phyloP scores from a whole-genome alignment of 2,797 vertebrate genomes.

The Trachurus trachurus region DNA sequence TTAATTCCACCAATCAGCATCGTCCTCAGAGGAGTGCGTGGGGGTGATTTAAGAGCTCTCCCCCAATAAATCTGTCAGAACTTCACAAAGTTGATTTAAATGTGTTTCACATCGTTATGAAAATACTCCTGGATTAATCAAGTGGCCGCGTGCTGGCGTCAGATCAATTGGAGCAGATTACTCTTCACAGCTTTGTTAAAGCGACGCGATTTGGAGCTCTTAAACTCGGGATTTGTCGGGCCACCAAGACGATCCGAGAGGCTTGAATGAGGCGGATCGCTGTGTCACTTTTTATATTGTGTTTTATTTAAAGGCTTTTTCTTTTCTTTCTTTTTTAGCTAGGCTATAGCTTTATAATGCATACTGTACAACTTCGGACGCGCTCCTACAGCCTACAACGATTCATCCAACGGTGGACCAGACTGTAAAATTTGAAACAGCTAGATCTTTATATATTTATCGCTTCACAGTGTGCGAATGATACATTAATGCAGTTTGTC shows the following conservation, averaged over 20 bases:
- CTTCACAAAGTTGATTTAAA: constrained; percentile 86
- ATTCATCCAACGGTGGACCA: constrained; percentile 1
- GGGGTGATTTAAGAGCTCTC: constrained; percentile 81
- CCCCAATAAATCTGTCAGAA: constrained; percentile 85
- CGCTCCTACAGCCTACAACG: neutral
- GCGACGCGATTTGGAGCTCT: constrained; percentile 61
- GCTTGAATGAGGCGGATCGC: constrained; percentile 45
- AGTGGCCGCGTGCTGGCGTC: constrained; percentile 68
- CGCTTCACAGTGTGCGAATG: constrained; percentile 9
- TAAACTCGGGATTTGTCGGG: constrained; percentile 57
- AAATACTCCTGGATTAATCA: constrained; percentile 85
- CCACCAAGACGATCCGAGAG: constrained; percentile 47
- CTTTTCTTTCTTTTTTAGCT: neutral
- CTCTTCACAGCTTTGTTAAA: constrained; percentile 58
- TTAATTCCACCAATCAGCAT: constrained; percentile 76
- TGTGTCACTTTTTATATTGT: constrained; percentile 45
- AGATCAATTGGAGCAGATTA: constrained; percentile 68
- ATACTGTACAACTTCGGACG: constrained; percentile 1
- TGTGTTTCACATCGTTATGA: constrained; percentile 85
- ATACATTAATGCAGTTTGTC: constrained; percentile 12
- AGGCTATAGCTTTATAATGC: neutral
- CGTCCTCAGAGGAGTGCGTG: constrained; percentile 44
- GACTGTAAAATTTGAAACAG: neutral
- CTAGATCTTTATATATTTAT: neutral
- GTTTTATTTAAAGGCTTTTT: constrained; percentile 22